A percentile compares a stretch with the other conserved stretches of the same genome.
Evolutionary conservation across 1,140 invertebrate species (phyloP).

Genomic region (Drosophila nigromelanica): DNA sequence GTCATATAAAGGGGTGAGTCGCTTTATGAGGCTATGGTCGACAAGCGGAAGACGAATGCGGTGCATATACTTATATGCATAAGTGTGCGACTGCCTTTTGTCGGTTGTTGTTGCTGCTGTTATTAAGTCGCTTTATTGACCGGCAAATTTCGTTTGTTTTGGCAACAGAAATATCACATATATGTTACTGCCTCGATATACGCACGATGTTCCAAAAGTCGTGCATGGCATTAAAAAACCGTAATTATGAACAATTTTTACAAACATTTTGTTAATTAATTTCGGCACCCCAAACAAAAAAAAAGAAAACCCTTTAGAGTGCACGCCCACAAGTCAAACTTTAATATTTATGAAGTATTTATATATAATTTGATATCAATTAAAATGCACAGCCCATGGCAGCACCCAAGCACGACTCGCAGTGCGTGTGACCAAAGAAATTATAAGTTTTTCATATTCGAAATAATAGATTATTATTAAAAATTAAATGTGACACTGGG

Average conservation of each 20-base stretch:
- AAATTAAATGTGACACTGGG: constrained; percentile 38
- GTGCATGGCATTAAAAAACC: constrained; percentile 47
- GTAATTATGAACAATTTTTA: constrained; percentile 74
- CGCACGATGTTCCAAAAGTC: constrained; percentile 58
- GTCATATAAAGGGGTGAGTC: constrained; percentile 46
- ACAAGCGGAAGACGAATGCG: constrained; percentile 40
- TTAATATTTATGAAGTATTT: constrained; percentile 21
- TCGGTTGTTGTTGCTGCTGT: constrained; percentile 30
- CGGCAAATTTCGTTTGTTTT: constrained; percentile 64
- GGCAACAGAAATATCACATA: constrained; percentile 38
- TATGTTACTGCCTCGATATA: constrained; percentile 16
- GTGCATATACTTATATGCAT: constrained; percentile 19
- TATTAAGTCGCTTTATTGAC: constrained; percentile 77
- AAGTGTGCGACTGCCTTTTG: constrained; percentile 17
- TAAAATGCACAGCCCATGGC: constrained; percentile 58
- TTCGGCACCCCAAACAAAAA: constrained; percentile 48
- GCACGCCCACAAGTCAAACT: constrained; percentile 26
- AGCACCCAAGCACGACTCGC: constrained; percentile 46
- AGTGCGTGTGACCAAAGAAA: constrained; percentile 59
- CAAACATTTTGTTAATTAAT: constrained; percentile 78
- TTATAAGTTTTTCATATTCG: constrained; percentile 6
- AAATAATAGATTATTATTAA: neutral
- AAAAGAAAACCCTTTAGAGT: constrained; percentile 46
- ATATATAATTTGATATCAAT: constrained; percentile 61
- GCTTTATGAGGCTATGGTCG: constrained; percentile 16